Evolutionary conservation across 1,140 invertebrate genomes (phyloP).

Genomic region (Drosophila takahashii): DNA sequence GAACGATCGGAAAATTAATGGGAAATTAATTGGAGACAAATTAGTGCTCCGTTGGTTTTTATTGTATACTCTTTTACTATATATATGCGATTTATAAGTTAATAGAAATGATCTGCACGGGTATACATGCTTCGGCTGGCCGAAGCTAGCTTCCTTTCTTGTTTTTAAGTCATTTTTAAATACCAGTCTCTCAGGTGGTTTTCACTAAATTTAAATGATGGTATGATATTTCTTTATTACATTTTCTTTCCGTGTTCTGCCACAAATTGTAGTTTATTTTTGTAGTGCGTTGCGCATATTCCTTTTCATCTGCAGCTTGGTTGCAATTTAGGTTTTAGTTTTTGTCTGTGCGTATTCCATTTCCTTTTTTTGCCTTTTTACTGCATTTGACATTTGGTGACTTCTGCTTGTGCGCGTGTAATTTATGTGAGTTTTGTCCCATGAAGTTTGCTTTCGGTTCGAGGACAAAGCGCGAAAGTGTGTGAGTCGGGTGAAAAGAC

Average conservation of each 20-base stretch:
- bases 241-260: neutral
- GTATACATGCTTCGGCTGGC: no score
- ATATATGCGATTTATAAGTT: no score
- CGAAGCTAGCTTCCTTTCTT: no score
- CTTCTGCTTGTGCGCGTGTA: slow-evolving; percentile 70
- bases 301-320: slow-evolving; percentile 19
- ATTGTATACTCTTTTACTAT: no score
- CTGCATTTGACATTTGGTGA: slow-evolving; percentile 80
- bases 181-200: no score
- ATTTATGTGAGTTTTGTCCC: slow-evolving; percentile 77
- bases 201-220: no score
- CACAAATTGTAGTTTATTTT: neutral
- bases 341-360: slow-evolving; percentile 29
- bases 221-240: no score
- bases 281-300: slow-evolving; percentile 1
- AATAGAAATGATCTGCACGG: no score
- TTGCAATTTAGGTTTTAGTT: slow-evolving; percentile 62
- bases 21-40: no score
- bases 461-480: slow-evolving; percentile 33
- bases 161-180: no score
- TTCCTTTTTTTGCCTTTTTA: slow-evolving; percentile 56
- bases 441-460: slow-evolving; percentile 66
- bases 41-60: no score
- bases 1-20: no score
- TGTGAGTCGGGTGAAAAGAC: slow-evolving; percentile 14